Evolutionary conservation across 2,797 vertebrate species (phyloP).

Genomic region (Myotis myotis): DNA sequence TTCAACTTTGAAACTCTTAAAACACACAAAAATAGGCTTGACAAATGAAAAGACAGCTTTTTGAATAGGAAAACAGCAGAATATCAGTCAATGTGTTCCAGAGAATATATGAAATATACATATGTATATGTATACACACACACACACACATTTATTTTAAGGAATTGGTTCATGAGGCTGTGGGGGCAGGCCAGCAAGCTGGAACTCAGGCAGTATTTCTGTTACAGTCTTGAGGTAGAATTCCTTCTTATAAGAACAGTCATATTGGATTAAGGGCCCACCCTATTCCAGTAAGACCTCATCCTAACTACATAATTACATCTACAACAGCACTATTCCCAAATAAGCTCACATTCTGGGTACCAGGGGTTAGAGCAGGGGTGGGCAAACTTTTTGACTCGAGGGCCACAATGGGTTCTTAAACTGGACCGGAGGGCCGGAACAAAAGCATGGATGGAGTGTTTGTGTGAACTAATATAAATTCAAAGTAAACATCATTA

Average conservation of each 20-base stretch:
- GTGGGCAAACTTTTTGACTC: too few relatives aligned
- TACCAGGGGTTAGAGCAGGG: background rate
- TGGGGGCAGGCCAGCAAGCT: background rate
- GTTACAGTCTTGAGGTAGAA: background rate
- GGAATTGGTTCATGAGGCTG: background rate
- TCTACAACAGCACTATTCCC: background rate
- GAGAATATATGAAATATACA: background rate
- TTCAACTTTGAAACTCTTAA: slow-evolving; percentile 22
- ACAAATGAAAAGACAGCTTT: slow-evolving; percentile 26
- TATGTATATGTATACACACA: too few relatives aligned
- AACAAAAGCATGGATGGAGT: too few relatives aligned
- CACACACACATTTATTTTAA: background rate
- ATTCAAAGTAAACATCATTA: too few relatives aligned
- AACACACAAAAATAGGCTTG: slow-evolving; percentile 7
- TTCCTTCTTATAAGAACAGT: background rate
- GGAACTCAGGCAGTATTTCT: background rate
- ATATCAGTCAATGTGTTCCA: background rate
- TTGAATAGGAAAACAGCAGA: slow-evolving; percentile 18
- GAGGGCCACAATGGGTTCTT: too few relatives aligned
- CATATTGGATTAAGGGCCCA: background rate
- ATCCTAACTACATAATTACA: background rate
- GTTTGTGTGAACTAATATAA: too few relatives aligned
- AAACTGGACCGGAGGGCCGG: too few relatives aligned
- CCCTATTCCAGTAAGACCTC: background rate
- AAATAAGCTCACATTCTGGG: background rate